A percentile compares a stretch with the other conserved stretches of the same genome.
Evolutionary conservation across 1,140 invertebrate genomes (phyloP).

Genomic region (Potamilus streckersoni): DNA sequence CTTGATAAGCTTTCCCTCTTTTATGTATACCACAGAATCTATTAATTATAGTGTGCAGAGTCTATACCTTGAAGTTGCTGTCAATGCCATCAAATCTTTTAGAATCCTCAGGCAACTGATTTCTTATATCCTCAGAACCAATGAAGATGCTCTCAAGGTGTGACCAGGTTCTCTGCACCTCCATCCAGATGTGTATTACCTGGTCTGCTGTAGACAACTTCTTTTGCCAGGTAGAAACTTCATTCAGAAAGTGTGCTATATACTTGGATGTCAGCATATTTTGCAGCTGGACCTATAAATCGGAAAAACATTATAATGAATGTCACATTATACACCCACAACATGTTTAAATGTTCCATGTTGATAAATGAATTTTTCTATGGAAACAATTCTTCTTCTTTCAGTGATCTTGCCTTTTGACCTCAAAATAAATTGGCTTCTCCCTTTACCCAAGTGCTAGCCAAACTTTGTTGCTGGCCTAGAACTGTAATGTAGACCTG

Average conservation of each 20-base stretch:
- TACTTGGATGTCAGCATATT: slow-evolving; percentile 97
- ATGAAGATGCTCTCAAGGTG: slow-evolving; percentile 97
- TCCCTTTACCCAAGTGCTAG: too few relatives aligned
- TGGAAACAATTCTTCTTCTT: too few relatives aligned
- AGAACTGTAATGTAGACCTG: too few relatives aligned
- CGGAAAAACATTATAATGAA: too few relatives aligned
- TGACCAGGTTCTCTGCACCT: slow-evolving; percentile 96
- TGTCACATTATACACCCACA: too few relatives aligned
- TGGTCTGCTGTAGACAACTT: slow-evolving; percentile 92
- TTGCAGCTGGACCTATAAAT: slow-evolving; percentile 83
- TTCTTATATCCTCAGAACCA: slow-evolving; percentile 95
- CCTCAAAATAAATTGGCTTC: too few relatives aligned
- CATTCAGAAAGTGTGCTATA: slow-evolving; percentile 93
- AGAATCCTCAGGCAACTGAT: slow-evolving; percentile 93
- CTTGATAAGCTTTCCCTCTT: too few relatives aligned
- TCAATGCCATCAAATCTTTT: slow-evolving; percentile 92
- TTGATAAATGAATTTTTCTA: too few relatives aligned
- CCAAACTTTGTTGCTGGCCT: too few relatives aligned
- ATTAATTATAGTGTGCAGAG: not conserved
- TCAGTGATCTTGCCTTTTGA: too few relatives aligned
- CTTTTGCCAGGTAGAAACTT: slow-evolving; percentile 93
- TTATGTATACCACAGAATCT: too few relatives aligned
- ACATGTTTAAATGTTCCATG: too few relatives aligned
- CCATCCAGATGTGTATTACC: slow-evolving; percentile 89
- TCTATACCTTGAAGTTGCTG: slow-evolving; percentile 83